These are phyloP conservation scores for Ceryle rudis DNA, from an alignment of 2,797 vertebrate genomes.

Conservation along the genomic window DNA sequence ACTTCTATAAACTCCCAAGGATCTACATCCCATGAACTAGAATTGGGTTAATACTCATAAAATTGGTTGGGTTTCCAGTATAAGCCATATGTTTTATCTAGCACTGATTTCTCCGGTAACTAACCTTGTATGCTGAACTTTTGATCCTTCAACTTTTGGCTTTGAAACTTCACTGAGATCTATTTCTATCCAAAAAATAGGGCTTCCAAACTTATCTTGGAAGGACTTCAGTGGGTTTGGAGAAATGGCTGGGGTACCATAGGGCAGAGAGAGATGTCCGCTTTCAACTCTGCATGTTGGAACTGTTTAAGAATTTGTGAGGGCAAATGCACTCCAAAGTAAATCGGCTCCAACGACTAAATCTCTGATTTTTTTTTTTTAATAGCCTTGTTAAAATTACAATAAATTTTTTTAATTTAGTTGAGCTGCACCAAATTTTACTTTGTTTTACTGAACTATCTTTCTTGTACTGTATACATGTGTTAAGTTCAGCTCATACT, in stretches of 20 bases:
- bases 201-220: background rate
- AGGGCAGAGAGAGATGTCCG: background rate
- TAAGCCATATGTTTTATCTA: background rate
- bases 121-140: background rate
- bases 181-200: background rate
- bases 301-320: background rate
- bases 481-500: background rate
- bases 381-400: background rate
- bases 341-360: background rate
- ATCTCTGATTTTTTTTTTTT: background rate
- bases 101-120: background rate
- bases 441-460: background rate
- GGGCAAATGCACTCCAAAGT: background rate
- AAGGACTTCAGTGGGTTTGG: background rate
- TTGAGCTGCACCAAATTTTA: background rate
- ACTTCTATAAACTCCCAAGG: background rate
- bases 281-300: background rate
- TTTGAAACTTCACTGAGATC: background rate
- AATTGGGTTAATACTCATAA: background rate
- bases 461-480: background rate
- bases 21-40: background rate
- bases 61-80: background rate
- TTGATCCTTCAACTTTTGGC: background rate
- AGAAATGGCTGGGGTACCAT: background rate
- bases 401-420: background rate